Conservation (phyloP, 1,140 invertebrate species). For the Phymastichus coffea region DNA sequence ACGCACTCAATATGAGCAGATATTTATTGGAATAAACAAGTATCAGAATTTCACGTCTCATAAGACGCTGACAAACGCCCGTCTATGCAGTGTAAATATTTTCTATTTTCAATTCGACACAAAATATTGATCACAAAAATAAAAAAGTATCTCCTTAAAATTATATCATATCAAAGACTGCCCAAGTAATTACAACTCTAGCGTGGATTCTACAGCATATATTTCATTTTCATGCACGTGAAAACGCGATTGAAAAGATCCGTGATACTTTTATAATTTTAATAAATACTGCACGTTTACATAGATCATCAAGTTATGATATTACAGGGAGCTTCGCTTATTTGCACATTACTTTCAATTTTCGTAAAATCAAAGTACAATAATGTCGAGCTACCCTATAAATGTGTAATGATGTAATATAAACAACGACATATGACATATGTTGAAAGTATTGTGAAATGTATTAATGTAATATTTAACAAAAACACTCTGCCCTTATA, state of each 20-base stretch:
- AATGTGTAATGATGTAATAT: conserved; percentile 33
- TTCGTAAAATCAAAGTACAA: neutral
- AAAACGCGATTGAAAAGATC: conserved; percentile 17
- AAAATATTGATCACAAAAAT: conserved; percentile 21
- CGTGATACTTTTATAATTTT: conserved; percentile 15
- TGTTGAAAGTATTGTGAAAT: conserved; percentile 27
- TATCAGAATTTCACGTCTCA: conserved; percentile 30
- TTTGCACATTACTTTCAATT: conserved; percentile 16
- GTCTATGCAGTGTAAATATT: conserved; percentile 29
- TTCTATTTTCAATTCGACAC: conserved; percentile 7
- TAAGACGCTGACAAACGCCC: conserved; percentile 29
- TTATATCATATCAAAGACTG: conserved; percentile 3
- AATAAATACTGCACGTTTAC: conserved; percentile 22
- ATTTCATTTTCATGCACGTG: conserved; percentile 22
- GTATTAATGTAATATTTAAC: conserved; percentile 17
- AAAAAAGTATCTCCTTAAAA: conserved; percentile 18
- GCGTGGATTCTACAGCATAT: neutral
- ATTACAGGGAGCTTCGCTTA: conserved; percentile 12
- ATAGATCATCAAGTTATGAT: conserved; percentile 19
- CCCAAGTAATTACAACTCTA: conserved; percentile 12
- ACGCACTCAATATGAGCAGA: conserved; percentile 30
- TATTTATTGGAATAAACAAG: conserved; percentile 41
- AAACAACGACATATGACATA: conserved; percentile 33
- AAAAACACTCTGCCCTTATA: conserved; percentile 6
- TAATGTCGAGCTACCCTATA: conserved; percentile 16